Percentiles rank a stretch among this genome's conserved stretches.
These are phyloP conservation scores for Leucosticte australis DNA, from an alignment of 2,113 vertebrate species.

Conservation along the genomic window DNA sequence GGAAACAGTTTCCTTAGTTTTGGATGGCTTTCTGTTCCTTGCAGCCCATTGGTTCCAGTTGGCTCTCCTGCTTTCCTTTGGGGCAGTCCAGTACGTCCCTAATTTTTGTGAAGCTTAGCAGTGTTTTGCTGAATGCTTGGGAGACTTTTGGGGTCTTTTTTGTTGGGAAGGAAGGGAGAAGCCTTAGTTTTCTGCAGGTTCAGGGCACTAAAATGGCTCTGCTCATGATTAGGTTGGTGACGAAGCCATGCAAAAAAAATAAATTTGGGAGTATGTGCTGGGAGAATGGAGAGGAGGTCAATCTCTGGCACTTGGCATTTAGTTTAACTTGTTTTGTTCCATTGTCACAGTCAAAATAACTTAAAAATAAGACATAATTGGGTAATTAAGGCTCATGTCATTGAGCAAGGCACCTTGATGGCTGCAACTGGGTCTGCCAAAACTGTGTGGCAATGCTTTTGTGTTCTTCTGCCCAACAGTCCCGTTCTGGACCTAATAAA, in stretches of 20 bases:
- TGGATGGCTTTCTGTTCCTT: neutral
- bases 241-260: accelerated
- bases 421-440: neutral
- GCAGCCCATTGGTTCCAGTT: neutral
- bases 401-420: neutral
- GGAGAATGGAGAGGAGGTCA: neutral
- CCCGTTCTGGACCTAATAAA: neutral
- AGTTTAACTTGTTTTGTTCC: neutral
- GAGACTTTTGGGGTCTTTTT: neutral
- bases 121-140: neutral
- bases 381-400: neutral
- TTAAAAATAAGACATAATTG: neutral
- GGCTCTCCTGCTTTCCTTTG: neutral
- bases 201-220: neutral
- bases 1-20: neutral
- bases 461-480: neutral
- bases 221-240: neutral
- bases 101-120: neutral
- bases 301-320: neutral
- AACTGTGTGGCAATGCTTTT: neutral
- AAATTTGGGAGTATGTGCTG: accelerated
- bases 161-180: neutral
- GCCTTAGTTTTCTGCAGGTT: neutral
- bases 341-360: neutral
- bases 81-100: neutral